Conservation (phyloP, 2,797 vertebrate genomes). For the Denticeps clupeoides region DNA sequence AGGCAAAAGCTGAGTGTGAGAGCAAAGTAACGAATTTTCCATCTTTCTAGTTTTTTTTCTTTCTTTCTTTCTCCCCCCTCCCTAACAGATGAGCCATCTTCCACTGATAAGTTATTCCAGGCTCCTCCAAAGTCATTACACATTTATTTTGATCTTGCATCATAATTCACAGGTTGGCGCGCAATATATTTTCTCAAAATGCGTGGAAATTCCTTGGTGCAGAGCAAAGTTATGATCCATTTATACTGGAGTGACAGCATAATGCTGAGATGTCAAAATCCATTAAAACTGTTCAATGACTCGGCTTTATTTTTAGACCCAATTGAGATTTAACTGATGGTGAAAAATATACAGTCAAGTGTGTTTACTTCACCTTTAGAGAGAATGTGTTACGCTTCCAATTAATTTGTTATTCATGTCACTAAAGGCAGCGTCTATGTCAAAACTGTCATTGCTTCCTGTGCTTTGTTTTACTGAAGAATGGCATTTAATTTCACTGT, state of each 20-base stretch:
- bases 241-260: conserved; percentile 98
- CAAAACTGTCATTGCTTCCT: conserved; percentile 85
- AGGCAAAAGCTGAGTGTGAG: conserved; percentile 39
- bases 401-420: conserved; percentile 99
- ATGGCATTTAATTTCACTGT: conserved; percentile 76
- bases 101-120: conserved; percentile 82
- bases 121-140: conserved; percentile 73
- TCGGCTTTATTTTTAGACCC: conserved; percentile 99
- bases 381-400: conserved; percentile 97
- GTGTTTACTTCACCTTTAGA: conserved; percentile 99
- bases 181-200: conserved; percentile 96
- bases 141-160: conserved; percentile 93
- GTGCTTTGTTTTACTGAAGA: conserved; percentile 66
- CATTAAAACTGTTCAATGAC: conserved; percentile 99
- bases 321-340: conserved; percentile 99
- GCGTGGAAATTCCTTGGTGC: conserved; percentile 93
- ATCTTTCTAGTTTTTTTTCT: conserved; percentile 15
- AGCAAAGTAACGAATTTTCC: conserved; percentile 40
- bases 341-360: conserved; percentile 99
- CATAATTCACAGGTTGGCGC: conserved; percentile 90
- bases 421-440: conserved; percentile 92
- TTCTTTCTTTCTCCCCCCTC: conserved; percentile 44
- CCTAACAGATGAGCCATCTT: conserved; percentile 52
- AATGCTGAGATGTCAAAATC: conserved; percentile 99
- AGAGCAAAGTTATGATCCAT: conserved; percentile 99